These are phyloP conservation scores for Venturia canescens DNA, from an alignment of 1,140 invertebrate genomes.

Conservation along the genomic window DNA sequence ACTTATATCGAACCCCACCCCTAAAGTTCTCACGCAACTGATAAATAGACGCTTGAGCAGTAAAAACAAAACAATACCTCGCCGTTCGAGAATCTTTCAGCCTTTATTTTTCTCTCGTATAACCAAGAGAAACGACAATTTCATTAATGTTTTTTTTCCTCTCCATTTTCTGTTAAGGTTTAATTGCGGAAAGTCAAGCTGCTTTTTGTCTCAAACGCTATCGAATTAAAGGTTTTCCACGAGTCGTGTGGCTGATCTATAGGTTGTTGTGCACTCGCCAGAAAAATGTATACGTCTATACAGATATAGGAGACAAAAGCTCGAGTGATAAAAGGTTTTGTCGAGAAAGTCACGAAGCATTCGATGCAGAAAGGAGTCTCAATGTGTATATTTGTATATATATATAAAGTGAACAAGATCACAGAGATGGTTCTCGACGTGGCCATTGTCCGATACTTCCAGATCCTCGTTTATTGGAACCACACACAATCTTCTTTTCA, in stretches of 20 bases:
- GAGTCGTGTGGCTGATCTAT: slow-evolving; percentile 13
- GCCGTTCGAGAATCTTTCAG: too few species aligned
- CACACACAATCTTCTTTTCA: slow-evolving; percentile 55
- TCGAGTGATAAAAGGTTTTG: background rate
- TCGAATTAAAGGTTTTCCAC: slow-evolving; percentile 37
- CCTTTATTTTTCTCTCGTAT: slow-evolving; percentile 28
- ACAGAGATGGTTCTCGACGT: slow-evolving; percentile 29
- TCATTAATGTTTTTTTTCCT: background rate
- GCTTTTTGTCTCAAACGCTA: slow-evolving; percentile 38
- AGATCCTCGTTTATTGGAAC: slow-evolving; percentile 63
- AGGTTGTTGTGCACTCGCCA: background rate
- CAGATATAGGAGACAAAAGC: background rate
- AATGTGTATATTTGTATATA: background rate
- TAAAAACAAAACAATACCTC: background rate
- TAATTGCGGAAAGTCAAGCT: slow-evolving; percentile 29
- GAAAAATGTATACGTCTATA: background rate
- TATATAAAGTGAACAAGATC: background rate
- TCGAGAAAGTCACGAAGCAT: slow-evolving; percentile 30
- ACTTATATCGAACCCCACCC: too few species aligned
- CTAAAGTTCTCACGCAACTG: too few species aligned
- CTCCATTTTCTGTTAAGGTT: slow-evolving; percentile 9
- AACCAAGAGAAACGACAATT: background rate
- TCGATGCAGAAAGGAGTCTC: slow-evolving; percentile 10
- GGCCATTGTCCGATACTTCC: slow-evolving; percentile 57
- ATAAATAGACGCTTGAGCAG: too few species aligned